Evolutionary conservation across 2,888 invertebrate genomes (phyloP), one percentile per base, ranked within the genome.

Genomic region (Lasioglossum morio): DNA sequence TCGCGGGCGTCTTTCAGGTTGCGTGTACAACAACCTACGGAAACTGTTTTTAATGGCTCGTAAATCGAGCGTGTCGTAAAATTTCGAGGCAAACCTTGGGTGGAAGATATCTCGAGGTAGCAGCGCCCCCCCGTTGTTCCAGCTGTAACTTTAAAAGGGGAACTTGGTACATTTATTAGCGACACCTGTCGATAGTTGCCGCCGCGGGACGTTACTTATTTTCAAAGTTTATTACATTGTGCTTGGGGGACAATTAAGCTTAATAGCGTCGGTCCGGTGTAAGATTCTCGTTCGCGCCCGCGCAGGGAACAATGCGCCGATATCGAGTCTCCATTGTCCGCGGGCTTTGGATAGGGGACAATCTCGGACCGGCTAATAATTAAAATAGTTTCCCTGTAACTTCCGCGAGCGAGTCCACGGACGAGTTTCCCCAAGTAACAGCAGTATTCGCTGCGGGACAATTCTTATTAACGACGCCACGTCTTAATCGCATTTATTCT

Each of bases 311-410:
- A 80, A 87, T 77, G 86, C 77, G n/a, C 75, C 60, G 75, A 86
- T 86, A 87, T 87, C 81, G 84, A 84, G 75, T 66, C 77, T 60
- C 69, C 87, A 78, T 87, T 87, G 81, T 84, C 73, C 73, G 46
- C 60, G 53, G 63, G 53, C 74, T 19, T 30, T 4, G 79, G 77
- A 77, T 79, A 79, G 81, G 72, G 60, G 72, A 87, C 84, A 81
- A 87, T 84, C 82, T 57, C 80, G 37, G 43, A 23, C 79, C 43
- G 57, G 70, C 79, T 88, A 84, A 88, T 88, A 88, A 88, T 88
- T 88, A 89, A 88, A 88, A 88, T 89, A 86, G 84, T 86, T 88
- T 79, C 66, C 77, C 77, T 82, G 88, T 82, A 84, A 86, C 84
- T 89, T 86, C 73, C 87, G 34, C 69, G 60, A 27, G 60, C 76